phyloP scores from a whole-genome alignment of 2,113 vertebrate species.

The Grammomys surdaster region DNA sequence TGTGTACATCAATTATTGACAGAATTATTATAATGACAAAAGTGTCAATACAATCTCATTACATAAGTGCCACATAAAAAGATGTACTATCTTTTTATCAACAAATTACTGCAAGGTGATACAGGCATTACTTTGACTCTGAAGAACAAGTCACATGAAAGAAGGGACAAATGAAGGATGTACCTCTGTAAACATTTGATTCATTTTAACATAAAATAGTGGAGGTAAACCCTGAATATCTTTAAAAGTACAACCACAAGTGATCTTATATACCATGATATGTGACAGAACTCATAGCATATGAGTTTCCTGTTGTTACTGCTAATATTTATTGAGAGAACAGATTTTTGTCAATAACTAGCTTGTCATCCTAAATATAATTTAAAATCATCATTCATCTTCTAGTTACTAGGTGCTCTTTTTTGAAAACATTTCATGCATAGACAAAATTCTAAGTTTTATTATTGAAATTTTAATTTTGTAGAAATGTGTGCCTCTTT shows the following conservation, averaged over 20 bases:
- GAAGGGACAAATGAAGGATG: background rate
- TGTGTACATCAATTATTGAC: slow-evolving; percentile 47
- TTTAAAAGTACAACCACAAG: background rate
- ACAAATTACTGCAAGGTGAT: background rate
- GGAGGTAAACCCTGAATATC: background rate
- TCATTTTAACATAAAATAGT: background rate
- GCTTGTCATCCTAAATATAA: background rate
- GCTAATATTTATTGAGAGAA: background rate
- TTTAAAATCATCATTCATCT: slow-evolving; percentile 8
- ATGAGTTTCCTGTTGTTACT: background rate
- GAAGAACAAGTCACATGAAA: background rate
- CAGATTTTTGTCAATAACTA: background rate
- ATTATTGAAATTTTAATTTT: slow-evolving; percentile 34
- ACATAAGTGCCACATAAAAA: background rate
- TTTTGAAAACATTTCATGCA: slow-evolving; percentile 33
- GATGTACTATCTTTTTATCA: background rate
- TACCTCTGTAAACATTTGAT: background rate
- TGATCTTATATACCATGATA: background rate
- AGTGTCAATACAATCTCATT: slow-evolving; percentile 23
- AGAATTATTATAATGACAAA: slow-evolving; percentile 36
- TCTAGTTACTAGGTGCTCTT: background rate
- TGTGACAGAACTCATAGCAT: background rate
- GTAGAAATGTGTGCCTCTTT: background rate
- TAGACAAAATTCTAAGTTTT: background rate
- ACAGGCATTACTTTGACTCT: background rate